These are phyloP conservation scores for Catostylus mosaicus DNA, from an alignment of 30 jellyfish, hydroid and myxozoan genomes.

Conservation along the genomic window DNA sequence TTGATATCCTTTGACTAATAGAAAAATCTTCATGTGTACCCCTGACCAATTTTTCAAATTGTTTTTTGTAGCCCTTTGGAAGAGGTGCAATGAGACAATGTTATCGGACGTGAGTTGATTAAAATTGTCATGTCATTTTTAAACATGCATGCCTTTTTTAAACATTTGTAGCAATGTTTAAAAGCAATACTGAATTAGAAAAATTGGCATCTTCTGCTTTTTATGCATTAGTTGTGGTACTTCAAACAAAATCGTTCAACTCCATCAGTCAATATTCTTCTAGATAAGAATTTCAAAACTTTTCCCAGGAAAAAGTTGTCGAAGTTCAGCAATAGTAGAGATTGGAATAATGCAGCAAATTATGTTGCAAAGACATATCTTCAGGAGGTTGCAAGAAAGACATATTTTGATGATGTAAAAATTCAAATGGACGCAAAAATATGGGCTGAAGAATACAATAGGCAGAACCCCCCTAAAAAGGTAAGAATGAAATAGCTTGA, in stretches of 20 bases:
- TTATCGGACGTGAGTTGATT: constrained; percentile 86
- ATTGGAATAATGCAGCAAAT: constrained; percentile 93
- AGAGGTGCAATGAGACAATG: constrained; percentile 98
- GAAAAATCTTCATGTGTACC: too few relatives aligned
- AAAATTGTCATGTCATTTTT: too few relatives aligned
- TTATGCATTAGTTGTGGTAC: too few relatives aligned
- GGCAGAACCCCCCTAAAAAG: constrained; percentile 96
- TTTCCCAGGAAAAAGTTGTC: constrained; percentile 89
- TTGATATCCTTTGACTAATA: too few relatives aligned
- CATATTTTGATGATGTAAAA: constrained; percentile 93
- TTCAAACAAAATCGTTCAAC: too few relatives aligned
- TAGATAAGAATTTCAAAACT: neutral
- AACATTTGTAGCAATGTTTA: too few relatives aligned
- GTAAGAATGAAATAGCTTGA: too few relatives aligned
- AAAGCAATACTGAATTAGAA: too few relatives aligned
- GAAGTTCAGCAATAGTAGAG: constrained; percentile 71
- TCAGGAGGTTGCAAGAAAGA: constrained; percentile 77
- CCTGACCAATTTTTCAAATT: constrained; percentile 8
- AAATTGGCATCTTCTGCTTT: too few relatives aligned
- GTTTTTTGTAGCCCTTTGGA: constrained; percentile 88
- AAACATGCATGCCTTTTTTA: too few relatives aligned
- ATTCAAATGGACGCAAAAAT: constrained; percentile 98
- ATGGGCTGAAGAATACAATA: constrained; percentile 98
- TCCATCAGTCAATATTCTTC: neutral
- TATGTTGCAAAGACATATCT: constrained; percentile 90